Evolutionary conservation across 2,888 invertebrate species (phyloP).

Genomic region (Sycophila texana): DNA sequence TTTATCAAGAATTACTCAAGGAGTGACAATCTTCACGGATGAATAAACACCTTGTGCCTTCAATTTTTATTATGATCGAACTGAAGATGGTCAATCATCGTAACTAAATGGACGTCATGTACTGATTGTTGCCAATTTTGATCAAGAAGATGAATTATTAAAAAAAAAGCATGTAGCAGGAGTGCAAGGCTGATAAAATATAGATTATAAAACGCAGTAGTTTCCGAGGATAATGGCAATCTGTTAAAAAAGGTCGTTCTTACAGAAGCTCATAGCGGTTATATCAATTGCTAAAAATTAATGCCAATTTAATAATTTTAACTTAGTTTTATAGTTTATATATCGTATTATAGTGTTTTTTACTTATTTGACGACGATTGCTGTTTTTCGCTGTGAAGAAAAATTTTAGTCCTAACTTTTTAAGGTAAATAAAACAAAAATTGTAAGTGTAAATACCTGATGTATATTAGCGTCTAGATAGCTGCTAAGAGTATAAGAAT

Average conservation of each 20-base stretch:
- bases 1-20: conserved; percentile 2
- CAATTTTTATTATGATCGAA: too few species aligned
- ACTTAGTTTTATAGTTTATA: not conserved
- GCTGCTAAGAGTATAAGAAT: not conserved
- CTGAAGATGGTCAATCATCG: too few species aligned
- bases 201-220: conserved; percentile 36
- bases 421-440: too few species aligned
- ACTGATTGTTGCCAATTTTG: not conserved
- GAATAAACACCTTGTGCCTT: too few species aligned
- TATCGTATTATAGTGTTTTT: conserved; percentile 11
- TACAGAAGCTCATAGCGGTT: conserved; percentile 21
- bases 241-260: conserved; percentile 33
- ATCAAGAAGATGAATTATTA: too few species aligned
- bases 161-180: not conserved
- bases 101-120: too few species aligned
- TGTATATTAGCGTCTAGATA: not conserved
- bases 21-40: not conserved
- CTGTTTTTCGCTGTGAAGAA: not conserved
- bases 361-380: conserved; percentile 18
- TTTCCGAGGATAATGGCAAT: conserved; percentile 33
- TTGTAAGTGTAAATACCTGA: not conserved
- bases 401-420: not conserved
- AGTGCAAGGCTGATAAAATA: conserved; percentile 32
- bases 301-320: conserved; percentile 5
- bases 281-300: not conserved